phyloP scores from a whole-genome alignment of 2,113 vertebrate species.

The Pollimyrus isidori region DNA sequence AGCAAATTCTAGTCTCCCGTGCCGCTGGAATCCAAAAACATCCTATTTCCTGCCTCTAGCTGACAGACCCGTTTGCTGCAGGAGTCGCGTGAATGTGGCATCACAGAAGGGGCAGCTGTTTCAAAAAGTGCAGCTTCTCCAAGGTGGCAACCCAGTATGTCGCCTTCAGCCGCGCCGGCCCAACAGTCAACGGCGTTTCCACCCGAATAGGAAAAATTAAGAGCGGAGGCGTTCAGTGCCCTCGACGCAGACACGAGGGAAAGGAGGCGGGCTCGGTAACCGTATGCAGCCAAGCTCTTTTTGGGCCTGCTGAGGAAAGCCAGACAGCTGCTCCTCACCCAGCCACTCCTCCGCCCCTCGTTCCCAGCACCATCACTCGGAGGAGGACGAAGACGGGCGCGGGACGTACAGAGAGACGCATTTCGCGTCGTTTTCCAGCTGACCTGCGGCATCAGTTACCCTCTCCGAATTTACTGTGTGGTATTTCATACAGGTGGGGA shows the following conservation, averaged over 20 bases:
- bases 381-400: slow-evolving; percentile 30
- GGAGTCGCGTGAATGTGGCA: neutral
- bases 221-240: slow-evolving; percentile 27
- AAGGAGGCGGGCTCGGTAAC: slow-evolving; percentile 41
- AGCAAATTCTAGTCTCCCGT: neutral
- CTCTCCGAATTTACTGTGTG: neutral
- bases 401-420: slow-evolving; percentile 39
- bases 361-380: slow-evolving; percentile 46
- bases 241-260: slow-evolving; percentile 30
- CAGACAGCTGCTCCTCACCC: slow-evolving; percentile 29
- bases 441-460: slow-evolving; percentile 37
- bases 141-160: neutral
- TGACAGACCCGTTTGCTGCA: neutral
- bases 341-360: slow-evolving; percentile 39
- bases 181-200: neutral
- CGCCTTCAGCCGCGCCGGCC: neutral
- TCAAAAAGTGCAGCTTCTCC: neutral
- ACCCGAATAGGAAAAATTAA: slow-evolving; percentile 8
- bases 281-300: slow-evolving; percentile 34
- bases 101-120: neutral
- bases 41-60: neutral
- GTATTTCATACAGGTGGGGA: neutral
- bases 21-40: neutral
- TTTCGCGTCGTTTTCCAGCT: slow-evolving; percentile 53
- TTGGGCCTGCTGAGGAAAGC: slow-evolving; percentile 54